Base-by-base conservation (phyloP, 1,140 invertebrate species). In the Elysia chlorotica region DNA sequence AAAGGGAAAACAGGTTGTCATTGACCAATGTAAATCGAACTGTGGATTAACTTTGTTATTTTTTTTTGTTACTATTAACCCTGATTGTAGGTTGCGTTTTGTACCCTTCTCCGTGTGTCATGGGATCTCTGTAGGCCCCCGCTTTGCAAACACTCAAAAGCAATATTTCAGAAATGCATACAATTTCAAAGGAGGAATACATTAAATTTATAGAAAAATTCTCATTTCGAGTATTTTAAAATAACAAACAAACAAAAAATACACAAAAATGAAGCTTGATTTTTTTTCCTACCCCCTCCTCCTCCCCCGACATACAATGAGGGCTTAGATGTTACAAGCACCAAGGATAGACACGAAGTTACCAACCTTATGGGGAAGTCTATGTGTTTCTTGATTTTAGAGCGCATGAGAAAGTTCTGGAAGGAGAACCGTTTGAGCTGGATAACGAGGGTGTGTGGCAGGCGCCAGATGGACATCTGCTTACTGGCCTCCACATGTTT, bases 341-440 rank as follows among this genome's bases (percentile, higher is more conserved):
- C 31, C 5, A 30, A 35, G 33, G 10, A 63, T 35, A 30, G 17
- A 23, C 21, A 63, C 21, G 17, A 17, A 63, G 21, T 3, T 37
- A 33, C 57, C 74, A 69, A 89, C 87, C 85, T 85, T 25, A 87
- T 76, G 4, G 90, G 90, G 76, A 89, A 91, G 21, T 89, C 84
- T 28, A 91, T 87, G 75, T 89, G 81, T 73, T 88, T 87, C 73
- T 90, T 89, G 48, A 91, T 87, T 78, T 91, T 91, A 71, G 90
- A 88, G 35, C 89, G 76, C 79, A 82, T 87, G 61, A 86, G 78
- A 65, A 83, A 83, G 71, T 84, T 83, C 17, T 79, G 54, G 77
- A 86, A 87, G 10, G 83, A 86, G 74, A 88, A 88, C 35, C 87
- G 79, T 71, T 88, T 88, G 3, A 88, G 79, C 59, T 87, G 87